Base-by-base conservation (phyloP, 2,797 vertebrate species). In the Salmo trutta region DNA sequence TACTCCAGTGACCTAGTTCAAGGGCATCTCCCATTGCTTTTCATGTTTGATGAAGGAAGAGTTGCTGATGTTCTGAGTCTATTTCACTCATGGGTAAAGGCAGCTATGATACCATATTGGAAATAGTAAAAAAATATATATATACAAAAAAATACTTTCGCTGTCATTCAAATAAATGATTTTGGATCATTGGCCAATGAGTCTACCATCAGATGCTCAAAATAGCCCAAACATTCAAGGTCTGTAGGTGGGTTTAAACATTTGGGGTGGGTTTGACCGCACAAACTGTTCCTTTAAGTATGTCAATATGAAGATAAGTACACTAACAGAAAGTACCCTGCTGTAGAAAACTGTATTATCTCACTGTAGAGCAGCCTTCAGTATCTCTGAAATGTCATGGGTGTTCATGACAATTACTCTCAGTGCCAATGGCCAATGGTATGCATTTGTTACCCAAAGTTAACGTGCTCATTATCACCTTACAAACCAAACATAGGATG, bases 1-100 rank as follows among this genome's bases (percentile, higher is more conserved):
- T 68, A 68, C 66, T 17, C 3, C 66, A 16, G 31, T 36, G 29
- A 68, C 29, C 29, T 4, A 27, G 15, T 36, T 68, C 66, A 68
- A 33, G 16, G 66, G 29, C 5, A 31, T 33, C 1, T 19, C 14
- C 66, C 4, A 5, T 59, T n/a, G 19, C 17, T 19, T 21, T 59
- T n/a, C 56, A 59, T 59, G n/a, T 59, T 59, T 59, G n/a, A 33
- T 68, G 66, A 68, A 19, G 17, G 31, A 68, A 64, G 59, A 64
- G 59, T 10, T 64, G 59, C 17, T 64, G 21, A 64, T 64, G 21
- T 24, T 27, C 4, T 62, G 59, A 21, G 59, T 24, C 59, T 21
- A 62, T 24, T 62, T 62, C 12, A 24, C 21, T 62, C 59, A n/a
- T 24, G 59, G 59, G 56, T 41, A 62, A 62, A 62, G n/a, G 56